These are phyloP conservation scores for Trialeurodes vaporariorum DNA, from an alignment of 1,140 invertebrate species.

Conservation along the genomic window DNA sequence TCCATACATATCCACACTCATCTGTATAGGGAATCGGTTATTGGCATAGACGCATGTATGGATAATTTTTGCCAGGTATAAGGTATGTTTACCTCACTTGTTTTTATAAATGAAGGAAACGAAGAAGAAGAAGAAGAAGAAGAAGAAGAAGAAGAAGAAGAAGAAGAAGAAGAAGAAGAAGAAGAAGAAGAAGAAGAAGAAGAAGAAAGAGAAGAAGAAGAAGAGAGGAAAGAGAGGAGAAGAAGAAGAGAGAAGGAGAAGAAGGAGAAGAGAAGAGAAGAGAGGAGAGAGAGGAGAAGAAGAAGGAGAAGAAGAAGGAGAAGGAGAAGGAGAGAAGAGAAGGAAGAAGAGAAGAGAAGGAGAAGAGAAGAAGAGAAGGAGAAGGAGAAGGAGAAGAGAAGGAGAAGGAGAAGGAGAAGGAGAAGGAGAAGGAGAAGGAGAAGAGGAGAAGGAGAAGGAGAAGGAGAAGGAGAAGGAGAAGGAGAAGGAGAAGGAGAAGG, in stretches of 20 bases:
- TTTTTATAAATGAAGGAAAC: too few species aligned
- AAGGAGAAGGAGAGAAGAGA: constrained; percentile 12
- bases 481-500: neutral
- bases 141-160: too few species aligned
- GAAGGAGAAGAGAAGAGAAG: constrained; percentile 6
- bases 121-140: too few species aligned
- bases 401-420: neutral
- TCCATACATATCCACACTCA: too few species aligned
- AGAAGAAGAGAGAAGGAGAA: neutral
- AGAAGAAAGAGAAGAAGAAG: constrained; percentile 7
- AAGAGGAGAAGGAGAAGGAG: neutral
- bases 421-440: neutral
- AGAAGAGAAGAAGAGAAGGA: constrained; percentile 10
- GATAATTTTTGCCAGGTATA: too few species aligned
- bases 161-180: too few species aligned
- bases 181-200: too few species aligned
- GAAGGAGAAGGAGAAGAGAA: neutral
- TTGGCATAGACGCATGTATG: too few species aligned
- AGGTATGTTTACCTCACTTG: too few species aligned
- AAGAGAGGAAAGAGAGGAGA: neutral
- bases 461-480: neutral
- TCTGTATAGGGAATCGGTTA: too few species aligned
- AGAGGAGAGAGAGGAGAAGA: constrained; percentile 11
- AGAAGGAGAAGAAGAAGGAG: too few species aligned
- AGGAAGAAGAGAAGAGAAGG: constrained; percentile 10